Conservation (phyloP, 1,140 invertebrate species). For the Zaprionus camerounensis region DNA sequence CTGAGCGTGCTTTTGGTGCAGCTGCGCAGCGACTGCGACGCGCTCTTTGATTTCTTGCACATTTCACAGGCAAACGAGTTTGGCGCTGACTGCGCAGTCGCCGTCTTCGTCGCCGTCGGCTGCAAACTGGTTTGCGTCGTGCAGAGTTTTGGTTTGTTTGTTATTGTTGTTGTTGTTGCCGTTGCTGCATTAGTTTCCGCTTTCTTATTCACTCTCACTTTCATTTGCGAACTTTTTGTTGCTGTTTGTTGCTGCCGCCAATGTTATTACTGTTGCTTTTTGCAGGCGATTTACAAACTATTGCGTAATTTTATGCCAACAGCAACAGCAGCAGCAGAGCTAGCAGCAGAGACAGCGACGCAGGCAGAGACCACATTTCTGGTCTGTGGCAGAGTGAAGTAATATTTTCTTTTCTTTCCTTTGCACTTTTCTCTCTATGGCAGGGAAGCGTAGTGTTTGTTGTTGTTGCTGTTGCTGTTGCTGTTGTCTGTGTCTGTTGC, state of each 20-base stretch:
- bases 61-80: slow-evolving; percentile 61
- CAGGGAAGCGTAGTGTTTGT: slow-evolving; percentile 58
- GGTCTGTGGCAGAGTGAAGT: slow-evolving; percentile 77
- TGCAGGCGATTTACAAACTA: slow-evolving; percentile 64
- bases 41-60: slow-evolving; percentile 68
- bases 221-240: slow-evolving; percentile 70
- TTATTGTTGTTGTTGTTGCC: slow-evolving; percentile 21
- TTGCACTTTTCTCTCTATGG: slow-evolving; percentile 50
- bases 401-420: slow-evolving; percentile 66
- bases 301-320: slow-evolving; percentile 69
- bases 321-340: not conserved
- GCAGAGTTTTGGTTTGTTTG: slow-evolving; percentile 19
- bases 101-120: slow-evolving; percentile 14
- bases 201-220: slow-evolving; percentile 85
- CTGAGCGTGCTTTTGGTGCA: slow-evolving; percentile 62
- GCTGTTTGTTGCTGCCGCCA: slow-evolving; percentile 27
- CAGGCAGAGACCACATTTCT: slow-evolving; percentile 60
- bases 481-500: slow-evolving; percentile 26
- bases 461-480: not conserved
- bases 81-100: slow-evolving; percentile 33
- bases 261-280: slow-evolving; percentile 49
- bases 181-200: slow-evolving; percentile 79
- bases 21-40: slow-evolving; percentile 31
- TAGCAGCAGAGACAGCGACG: not conserved
- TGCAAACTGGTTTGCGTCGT: slow-evolving; percentile 64